Percentiles rank a stretch among this genome's conserved stretches.
Evolutionary conservation across 2,888 invertebrate species (phyloP).

Genomic region (Ferrisia virgata): DNA sequence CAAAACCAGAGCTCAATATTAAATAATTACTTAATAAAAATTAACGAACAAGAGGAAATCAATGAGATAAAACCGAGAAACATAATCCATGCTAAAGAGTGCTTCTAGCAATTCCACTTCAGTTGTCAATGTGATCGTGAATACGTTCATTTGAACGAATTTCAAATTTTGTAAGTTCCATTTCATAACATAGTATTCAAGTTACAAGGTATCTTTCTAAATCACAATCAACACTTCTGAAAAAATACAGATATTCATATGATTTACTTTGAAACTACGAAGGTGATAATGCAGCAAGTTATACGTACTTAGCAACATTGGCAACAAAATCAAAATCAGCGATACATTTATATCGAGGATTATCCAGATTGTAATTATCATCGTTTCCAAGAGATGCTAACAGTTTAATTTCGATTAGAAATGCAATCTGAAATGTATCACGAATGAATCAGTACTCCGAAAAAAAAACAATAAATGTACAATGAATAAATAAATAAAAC

Average conservation of each 20-base stretch:
- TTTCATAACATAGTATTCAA: background rate
- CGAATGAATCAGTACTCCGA: background rate
- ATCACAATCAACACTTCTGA: background rate
- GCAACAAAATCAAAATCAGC: constrained; percentile 77
- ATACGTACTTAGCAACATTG: constrained; percentile 63
- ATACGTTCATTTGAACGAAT: no score
- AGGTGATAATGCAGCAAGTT: background rate
- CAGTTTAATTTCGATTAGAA: background rate
- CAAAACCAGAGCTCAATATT: no score
- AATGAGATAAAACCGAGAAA: no score
- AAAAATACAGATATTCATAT: background rate
- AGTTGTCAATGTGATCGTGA: no score
- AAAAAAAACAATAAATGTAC: background rate
- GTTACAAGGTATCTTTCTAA: background rate
- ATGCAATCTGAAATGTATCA: background rate
- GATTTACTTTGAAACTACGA: background rate
- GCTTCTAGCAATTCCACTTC: no score
- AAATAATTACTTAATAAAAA: no score
- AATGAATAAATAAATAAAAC: background rate
- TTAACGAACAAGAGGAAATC: no score
- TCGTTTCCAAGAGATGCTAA: constrained; percentile 71
- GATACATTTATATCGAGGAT: constrained; percentile 82
- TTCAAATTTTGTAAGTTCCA: no score
- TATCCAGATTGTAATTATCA: constrained; percentile 67
- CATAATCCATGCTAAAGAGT: no score